Percentiles rank a stretch among this genome's conserved stretches.
Evolutionary conservation across 35 echinoderm and acorn worm species (phyloP).

Genomic region (Diadema setosum): DNA sequence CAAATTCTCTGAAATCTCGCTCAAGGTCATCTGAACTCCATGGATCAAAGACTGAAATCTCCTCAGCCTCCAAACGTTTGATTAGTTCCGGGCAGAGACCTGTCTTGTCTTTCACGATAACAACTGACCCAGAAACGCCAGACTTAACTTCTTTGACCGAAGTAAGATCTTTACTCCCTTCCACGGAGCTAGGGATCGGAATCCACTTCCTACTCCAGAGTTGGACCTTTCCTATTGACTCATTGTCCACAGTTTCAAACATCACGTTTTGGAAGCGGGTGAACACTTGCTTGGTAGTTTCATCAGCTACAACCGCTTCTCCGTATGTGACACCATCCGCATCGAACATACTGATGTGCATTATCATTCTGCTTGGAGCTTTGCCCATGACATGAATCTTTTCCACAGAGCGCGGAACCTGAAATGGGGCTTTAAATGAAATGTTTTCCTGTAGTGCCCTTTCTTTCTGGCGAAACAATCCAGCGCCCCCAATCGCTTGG

Average conservation of each 20-base stretch:
- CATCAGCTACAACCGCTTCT: slow-evolving; percentile 78
- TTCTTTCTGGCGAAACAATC: slow-evolving; percentile 73
- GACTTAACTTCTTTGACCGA: slow-evolving; percentile 34
- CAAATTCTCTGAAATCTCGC: slow-evolving; percentile 72
- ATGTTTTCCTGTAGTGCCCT: slow-evolving; percentile 54
- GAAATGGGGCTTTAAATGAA: slow-evolving; percentile 67
- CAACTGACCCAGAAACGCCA: slow-evolving; percentile 78
- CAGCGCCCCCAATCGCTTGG: slow-evolving; percentile 84
- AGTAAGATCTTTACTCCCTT: not conserved
- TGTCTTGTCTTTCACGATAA: slow-evolving; percentile 86
- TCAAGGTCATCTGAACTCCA: slow-evolving; percentile 74
- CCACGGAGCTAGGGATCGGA: slow-evolving; percentile 22
- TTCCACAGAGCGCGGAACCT: slow-evolving; percentile 74
- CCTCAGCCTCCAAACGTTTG: slow-evolving; percentile 79
- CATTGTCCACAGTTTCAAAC: slow-evolving; percentile 82
- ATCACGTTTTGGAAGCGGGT: slow-evolving; percentile 56
- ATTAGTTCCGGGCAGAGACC: slow-evolving; percentile 79
- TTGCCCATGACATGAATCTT: slow-evolving; percentile 77
- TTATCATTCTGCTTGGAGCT: slow-evolving; percentile 55
- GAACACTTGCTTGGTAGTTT: slow-evolving; percentile 73
- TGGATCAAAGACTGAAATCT: slow-evolving; percentile 80
- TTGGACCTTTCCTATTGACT: slow-evolving; percentile 73
- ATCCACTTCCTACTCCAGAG: slow-evolving; percentile 85
- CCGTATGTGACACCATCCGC: slow-evolving; percentile 44
- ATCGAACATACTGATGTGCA: slow-evolving; percentile 49